Base-by-base conservation (phyloP, 2,113 vertebrate species). In the Castor canadensis region DNA sequence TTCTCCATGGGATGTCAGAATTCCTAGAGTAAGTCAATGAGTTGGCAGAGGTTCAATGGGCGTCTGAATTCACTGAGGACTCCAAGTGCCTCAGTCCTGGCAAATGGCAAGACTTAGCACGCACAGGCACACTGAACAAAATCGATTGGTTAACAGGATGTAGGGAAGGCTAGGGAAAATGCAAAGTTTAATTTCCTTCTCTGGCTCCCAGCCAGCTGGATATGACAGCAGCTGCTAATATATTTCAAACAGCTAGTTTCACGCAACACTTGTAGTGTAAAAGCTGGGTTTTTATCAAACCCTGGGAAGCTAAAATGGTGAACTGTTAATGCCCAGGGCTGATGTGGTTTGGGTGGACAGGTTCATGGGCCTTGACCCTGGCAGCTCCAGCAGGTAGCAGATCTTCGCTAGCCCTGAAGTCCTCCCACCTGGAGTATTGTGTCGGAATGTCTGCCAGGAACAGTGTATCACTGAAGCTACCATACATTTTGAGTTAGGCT, bases 221-320 rank as follows among this genome's bases (percentile, higher is more conserved):
- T 81, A 72, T 35, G 75, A 43, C 28, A 17, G 81, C 91, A 85
- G 85, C 56, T 88, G 88, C 95, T 97, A 90, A 92, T 84, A 38
- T 81, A 81, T 94, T 92, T 96, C 95, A 52, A 94, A 92, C 81
- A 92, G 82, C 72, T 54, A 88, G 76, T 87, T 96, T 92, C 88
- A 54, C 64, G 35, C 76, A 81, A 71, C 0, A 1, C 94, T 69
- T 40, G 43, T 30, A n/a, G 52, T 45, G 28, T 84, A 77, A 87
- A 96, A 91, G 64, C 75, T 83, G 87, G 79, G 22, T 20, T 87
- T 94, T 71, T 77, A 58, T 96, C 93, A 77, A 96, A 67, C 71
- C 43, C 92, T 40, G 69, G 84, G 87, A 95, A 89, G 69, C 60
- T 56, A 72, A 66, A 62, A 66, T 35, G n/a, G 40, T 75, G 60